These are phyloP conservation scores for Corapipo altera DNA, from an alignment of 2,113 vertebrate species.

Conservation along the genomic window DNA sequence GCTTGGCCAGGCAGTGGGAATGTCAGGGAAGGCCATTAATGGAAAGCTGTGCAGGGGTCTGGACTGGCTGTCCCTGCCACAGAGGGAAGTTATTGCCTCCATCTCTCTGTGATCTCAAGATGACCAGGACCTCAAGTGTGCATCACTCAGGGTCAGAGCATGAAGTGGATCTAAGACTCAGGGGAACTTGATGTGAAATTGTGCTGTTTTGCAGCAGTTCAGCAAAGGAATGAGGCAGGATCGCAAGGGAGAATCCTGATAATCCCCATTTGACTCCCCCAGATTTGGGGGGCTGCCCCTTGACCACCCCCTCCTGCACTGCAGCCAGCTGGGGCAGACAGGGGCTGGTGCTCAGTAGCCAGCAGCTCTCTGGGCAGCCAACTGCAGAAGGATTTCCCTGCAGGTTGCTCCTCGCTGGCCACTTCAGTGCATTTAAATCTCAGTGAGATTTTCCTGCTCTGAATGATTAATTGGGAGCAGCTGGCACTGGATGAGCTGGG, in stretches of 20 bases:
- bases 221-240: not conserved
- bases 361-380: not conserved
- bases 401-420: not conserved
- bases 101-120: not conserved
- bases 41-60: not conserved
- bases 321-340: not conserved
- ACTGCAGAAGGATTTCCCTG: not conserved
- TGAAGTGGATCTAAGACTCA: not conserved
- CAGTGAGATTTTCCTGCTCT: not conserved
- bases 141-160: not conserved
- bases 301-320: accelerated
- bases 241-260: not conserved
- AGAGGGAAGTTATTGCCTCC: not conserved
- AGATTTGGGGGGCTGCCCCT: not conserved
- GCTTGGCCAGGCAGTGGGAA: not conserved
- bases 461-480: not conserved
- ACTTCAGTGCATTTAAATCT: not conserved
- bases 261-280: not conserved
- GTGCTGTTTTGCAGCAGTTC: accelerated
- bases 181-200: not conserved
- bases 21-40: not conserved
- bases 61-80: not conserved
- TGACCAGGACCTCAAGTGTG: not conserved
- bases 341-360: not conserved
- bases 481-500: not conserved